Evolutionary conservation across 2,113 vertebrate genomes (phyloP), one percentile per base, ranked within the genome.

Genomic region (Neodon shergylaensis): DNA sequence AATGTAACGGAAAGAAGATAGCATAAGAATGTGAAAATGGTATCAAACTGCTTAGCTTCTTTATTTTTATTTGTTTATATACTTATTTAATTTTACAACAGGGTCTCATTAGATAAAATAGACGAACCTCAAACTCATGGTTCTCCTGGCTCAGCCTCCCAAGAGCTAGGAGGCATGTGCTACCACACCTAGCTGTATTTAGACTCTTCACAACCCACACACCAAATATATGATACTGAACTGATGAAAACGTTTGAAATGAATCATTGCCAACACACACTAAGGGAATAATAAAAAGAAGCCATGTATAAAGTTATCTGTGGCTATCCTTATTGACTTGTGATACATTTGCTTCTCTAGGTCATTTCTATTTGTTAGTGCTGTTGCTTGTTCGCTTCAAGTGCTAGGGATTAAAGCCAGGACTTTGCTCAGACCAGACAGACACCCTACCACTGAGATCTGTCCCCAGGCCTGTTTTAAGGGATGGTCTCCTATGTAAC

Each of bases 241-340:
- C 28, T 92, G 28, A 61, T 16, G 16, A 74, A 33, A 84, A 49
- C 49, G 52, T 91, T 54, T 82, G 63, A 81, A 86, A 94, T 47
- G 36, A 86, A 70, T 92, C 54, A 85, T 73, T 85, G 54, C 39
- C 61, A 90, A n/a, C 6, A 63, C 39, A 89, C 5, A 11, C 8
- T 76, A 94, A 47, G 7, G 28, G 52, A 76, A 68, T 86, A 96
- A 86, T 68, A 89, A 90, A 79, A 79, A 70, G 49, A 87, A 44
- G 22, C 90, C 42, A 70, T 70, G 3, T 31, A 79, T 90, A 21
- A 39, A 65, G 36, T 79, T 68, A 89, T 68, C 47, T 84, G 28
- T 42, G 31, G 58, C 17, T 39, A 87, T 70, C 66, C 63, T 91
- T 61, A 49, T 82, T 70, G 79, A 96, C 92, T 65, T 44, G 49